These are phyloP conservation scores for Trinorchestia longiramus DNA, from an alignment of 1,140 invertebrate genomes.

Conservation along the genomic window DNA sequence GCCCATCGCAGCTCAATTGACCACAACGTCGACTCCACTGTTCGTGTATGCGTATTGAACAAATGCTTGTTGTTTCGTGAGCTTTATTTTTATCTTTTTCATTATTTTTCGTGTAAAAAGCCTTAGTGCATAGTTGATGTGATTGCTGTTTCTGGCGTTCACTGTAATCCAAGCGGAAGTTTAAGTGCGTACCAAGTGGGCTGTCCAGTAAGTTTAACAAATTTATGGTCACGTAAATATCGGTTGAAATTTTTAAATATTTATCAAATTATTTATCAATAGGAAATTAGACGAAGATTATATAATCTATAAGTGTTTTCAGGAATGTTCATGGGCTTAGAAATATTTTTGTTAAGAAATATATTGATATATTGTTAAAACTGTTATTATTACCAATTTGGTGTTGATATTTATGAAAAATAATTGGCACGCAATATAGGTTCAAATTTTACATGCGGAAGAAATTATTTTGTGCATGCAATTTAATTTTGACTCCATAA, in stretches of 20 bases:
- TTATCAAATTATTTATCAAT: constrained; percentile 53
- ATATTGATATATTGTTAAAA: constrained; percentile 39
- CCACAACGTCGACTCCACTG: background rate
- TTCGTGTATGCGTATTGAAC: background rate
- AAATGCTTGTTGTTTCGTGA: background rate
- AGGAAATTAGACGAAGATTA: constrained; percentile 48
- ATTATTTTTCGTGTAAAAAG: background rate
- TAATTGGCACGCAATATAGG: background rate
- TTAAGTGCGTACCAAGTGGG: constrained; percentile 25
- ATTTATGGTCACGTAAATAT: constrained; percentile 46
- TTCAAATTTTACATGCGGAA: background rate
- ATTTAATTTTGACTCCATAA: background rate
- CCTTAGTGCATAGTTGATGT: constrained; percentile 30
- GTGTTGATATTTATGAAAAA: background rate
- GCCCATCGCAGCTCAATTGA: background rate
- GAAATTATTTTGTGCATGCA: background rate
- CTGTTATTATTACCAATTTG: background rate
- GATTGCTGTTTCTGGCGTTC: constrained; percentile 17
- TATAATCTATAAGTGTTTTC: constrained; percentile 54
- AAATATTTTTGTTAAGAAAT: constrained; percentile 55
- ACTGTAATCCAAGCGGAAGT: constrained; percentile 10
- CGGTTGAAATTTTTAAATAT: constrained; percentile 48
- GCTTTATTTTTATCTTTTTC: background rate
- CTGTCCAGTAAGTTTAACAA: constrained; percentile 33
- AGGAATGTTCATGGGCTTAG: constrained; percentile 49